Evolutionary conservation across 2,797 vertebrate species (phyloP).

Genomic region (Rhinatrema bivittatum): DNA sequence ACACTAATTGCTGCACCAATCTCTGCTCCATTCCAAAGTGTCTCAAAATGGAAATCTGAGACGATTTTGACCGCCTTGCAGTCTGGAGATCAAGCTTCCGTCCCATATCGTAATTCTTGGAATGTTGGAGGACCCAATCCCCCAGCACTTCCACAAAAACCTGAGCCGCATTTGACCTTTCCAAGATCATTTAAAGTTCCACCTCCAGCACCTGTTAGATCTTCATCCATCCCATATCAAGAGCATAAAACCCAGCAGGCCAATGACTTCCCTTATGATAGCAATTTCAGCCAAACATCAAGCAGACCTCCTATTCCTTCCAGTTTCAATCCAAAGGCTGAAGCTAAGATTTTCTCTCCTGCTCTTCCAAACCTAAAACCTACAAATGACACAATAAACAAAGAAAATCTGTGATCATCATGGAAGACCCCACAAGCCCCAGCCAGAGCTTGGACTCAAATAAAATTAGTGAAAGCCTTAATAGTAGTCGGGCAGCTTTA

Average conservation of each 20-base stretch:
- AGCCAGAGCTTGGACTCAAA: not conserved
- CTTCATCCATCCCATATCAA: constrained; percentile 49
- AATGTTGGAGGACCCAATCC: too few species aligned
- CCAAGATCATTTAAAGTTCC: constrained; percentile 58
- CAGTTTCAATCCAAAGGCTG: constrained; percentile 40
- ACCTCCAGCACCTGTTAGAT: constrained; percentile 53
- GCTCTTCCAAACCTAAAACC: constrained; percentile 1
- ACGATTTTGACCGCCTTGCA: constrained; percentile 42
- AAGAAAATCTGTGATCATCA: constrained; percentile 12
- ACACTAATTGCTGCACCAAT: not conserved
- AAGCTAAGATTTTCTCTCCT: constrained; percentile 11
- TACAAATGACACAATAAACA: constrained; percentile 5
- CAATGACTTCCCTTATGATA: not conserved
- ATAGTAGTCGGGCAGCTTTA: not conserved
- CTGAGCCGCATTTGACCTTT: constrained; percentile 54
- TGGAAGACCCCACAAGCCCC: constrained; percentile 2
- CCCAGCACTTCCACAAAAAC: too few species aligned
- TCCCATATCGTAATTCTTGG: too few species aligned
- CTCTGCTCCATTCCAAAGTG: constrained; percentile 6
- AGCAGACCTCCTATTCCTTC: constrained; percentile 36
- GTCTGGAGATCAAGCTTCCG: too few species aligned
- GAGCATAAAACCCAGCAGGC: constrained; percentile 16
- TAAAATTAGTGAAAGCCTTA: not conserved
- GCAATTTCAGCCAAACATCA: constrained; percentile 22
- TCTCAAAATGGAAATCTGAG: constrained; percentile 60